These are phyloP conservation scores for Meganola albula DNA, from an alignment of 2,888 invertebrate species.

Conservation along the genomic window DNA sequence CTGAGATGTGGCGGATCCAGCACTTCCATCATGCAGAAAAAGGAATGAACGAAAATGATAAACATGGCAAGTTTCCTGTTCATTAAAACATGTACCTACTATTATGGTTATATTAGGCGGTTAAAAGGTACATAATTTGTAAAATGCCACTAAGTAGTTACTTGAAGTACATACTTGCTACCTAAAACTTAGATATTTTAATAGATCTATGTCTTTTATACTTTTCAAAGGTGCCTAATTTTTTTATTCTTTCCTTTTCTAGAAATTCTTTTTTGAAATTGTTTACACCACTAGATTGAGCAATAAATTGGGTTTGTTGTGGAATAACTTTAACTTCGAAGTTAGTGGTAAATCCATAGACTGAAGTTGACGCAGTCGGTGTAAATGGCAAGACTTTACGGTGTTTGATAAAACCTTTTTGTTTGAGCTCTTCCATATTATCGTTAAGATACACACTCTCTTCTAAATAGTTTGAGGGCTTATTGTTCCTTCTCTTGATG, in stretches of 20 bases:
- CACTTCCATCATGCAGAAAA: no score
- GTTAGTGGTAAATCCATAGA: slow-evolving; percentile 58
- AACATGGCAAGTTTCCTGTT: no score
- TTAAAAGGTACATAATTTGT: slow-evolving; percentile 10
- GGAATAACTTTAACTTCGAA: slow-evolving; percentile 59
- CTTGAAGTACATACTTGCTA: slow-evolving; percentile 2
- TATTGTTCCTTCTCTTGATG: slow-evolving; percentile 42
- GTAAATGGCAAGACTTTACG: slow-evolving; percentile 59
- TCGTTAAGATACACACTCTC: slow-evolving; percentile 62
- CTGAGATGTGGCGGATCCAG: no score
- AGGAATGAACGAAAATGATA: no score
- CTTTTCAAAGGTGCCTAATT: slow-evolving; percentile 51
- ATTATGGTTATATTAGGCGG: slow-evolving; percentile 34
- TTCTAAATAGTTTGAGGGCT: slow-evolving; percentile 65
- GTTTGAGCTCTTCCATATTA: slow-evolving; percentile 30
- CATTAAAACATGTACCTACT: no score
- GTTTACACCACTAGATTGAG: slow-evolving; percentile 37
- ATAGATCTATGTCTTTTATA: slow-evolving; percentile 52
- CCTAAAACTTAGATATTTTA: slow-evolving; percentile 62
- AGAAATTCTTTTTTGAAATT: slow-evolving; percentile 59
- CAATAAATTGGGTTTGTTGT: slow-evolving; percentile 50
- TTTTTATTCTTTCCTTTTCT: slow-evolving; percentile 48
- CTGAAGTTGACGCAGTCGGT: slow-evolving; percentile 58
- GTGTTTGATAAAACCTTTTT: slow-evolving; percentile 37
- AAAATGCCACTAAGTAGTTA: background rate